Base-by-base conservation (phyloP, 2,113 vertebrate genomes). In the Platysternon megacephalum region DNA sequence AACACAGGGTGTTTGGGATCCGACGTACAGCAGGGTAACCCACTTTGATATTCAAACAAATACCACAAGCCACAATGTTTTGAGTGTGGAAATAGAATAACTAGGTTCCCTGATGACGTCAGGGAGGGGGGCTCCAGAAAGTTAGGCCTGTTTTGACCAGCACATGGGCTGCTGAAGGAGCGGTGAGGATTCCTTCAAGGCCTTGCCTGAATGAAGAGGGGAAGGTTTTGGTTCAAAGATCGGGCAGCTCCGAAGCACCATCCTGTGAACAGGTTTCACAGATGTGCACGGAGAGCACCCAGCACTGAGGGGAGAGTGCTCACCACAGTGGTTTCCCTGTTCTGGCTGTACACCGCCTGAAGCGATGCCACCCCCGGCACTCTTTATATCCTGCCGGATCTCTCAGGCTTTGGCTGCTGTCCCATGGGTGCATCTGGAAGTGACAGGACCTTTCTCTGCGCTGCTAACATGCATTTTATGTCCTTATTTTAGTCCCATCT, bases 11-110 rank as follows among this genome's bases (percentile, higher is more conserved):
- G 8, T 6, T 29, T 0, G 53, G 35, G 29, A 19, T 2, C 44
- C 0, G 28, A 74, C 0, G 1, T 42, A 0, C 0, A 19, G 79
- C 79, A 1, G 2, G 4, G 39, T 9, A n/a, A 9, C 35, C 35
- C 65, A n/a, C 16, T 68, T 68, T 3, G 32, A n/a, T n/a, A 21
- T 8, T 68, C 61, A 21, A 35, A 65, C 28, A 12, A 13, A 61
- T 21, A 9, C 32, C 35, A 19, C 16, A n/a, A 68, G 17, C 35
- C 65, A n/a, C 32, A 21, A 32, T 17, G 8, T n/a, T n/a, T 68
- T 35, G 32, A n/a, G 32, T 9, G 35, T 35, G 35, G 35, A 9
- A 32, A n/a, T 9, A n/a, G 35, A 19, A 9, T n/a, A n/a, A 68
- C 16, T n/a, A 19, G 65, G 16, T 21, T 19, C 35, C 17, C 35